Evolutionary conservation across 2,797 vertebrate species (phyloP), one percentile per base, ranked within the genome.

Genomic region (Trematomus bernacchii): DNA sequence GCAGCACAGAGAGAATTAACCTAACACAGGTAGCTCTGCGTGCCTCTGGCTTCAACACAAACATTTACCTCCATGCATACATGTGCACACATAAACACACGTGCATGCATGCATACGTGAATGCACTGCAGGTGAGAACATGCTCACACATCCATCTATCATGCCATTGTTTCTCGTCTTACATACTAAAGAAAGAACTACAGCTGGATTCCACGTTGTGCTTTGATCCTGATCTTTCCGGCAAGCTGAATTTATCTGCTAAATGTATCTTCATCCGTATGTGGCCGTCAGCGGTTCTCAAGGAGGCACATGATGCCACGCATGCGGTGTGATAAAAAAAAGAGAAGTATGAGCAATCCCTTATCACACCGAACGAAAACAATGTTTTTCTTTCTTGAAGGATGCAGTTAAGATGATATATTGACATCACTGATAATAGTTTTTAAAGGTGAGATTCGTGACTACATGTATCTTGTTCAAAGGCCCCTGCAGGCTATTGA

Each of bases 211-310:
- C 61, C 60, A 77, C 9, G 37, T 43, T 72, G 58, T 11, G 33
- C 48, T 67, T 66, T 76, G 86, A 91, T 89, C 82, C 40, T 5
- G 53, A 85, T 87, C 83, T 78, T 70, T 70, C 52, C 54, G 48
- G 73, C 65, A 43, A 70, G 73, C 70, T 82, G 69, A 77, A 85
- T 84, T 87, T 85, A 88, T 89, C 88, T 86, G 46, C 70, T 74
- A 54, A 71, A 79, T 84, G 13, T 47, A 85, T 80, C 85, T 87
- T 75, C 77, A 60, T 76, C 62, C 58, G 73, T 68, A 51, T 44
- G 60, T 75, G 71, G 82, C 83, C 61, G 3, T 73, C 61, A 84
- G 89, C 75, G 14, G 59, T 73, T 76, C 66, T 75, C 76, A 63
- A 78, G 64, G 66, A 78, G 64, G 66, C 72, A 82, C 76, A 71